Evolutionary conservation across 2,113 vertebrate species (phyloP).

Genomic region (Nerophis lumbriciformis): DNA sequence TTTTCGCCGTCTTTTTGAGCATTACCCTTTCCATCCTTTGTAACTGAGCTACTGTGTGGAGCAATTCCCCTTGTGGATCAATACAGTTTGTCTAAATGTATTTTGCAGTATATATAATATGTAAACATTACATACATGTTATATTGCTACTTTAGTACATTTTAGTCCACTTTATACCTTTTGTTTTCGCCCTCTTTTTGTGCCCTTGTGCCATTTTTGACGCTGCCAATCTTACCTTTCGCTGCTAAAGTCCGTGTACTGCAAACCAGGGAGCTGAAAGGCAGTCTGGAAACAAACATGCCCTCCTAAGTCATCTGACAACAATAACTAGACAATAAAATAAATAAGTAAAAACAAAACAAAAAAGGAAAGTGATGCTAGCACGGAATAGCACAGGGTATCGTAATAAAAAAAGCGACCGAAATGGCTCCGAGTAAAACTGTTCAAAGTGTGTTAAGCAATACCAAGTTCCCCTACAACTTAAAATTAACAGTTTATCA

Average conservation of each 20-base stretch:
- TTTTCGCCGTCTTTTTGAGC: no score
- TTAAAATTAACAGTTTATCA: background rate
- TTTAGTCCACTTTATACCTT: no score
- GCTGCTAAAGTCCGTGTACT: constrained; percentile 7
- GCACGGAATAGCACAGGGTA: background rate
- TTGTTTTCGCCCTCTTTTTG: no score
- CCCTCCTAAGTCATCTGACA: constrained; percentile 14
- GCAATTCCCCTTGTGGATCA: no score
- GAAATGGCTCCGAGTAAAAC: background rate
- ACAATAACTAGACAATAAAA: background rate
- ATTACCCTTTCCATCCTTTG: no score
- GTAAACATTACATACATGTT: no score
- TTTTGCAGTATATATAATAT: no score
- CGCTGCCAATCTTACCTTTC: constrained; percentile 43
- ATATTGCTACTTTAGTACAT: no score
- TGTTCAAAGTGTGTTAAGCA: background rate
- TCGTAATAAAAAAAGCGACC: background rate
- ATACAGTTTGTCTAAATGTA: no score
- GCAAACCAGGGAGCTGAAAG: constrained; percentile 44
- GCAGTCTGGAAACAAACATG: constrained; percentile 47
- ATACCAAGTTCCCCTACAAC: background rate
- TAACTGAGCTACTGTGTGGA: no score
- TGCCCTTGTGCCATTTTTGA: no score
- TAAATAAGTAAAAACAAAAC: background rate
- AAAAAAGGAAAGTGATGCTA: background rate